phyloP scores from a whole-genome alignment of 2,888 invertebrate species.

The Monochamus alternatus region DNA sequence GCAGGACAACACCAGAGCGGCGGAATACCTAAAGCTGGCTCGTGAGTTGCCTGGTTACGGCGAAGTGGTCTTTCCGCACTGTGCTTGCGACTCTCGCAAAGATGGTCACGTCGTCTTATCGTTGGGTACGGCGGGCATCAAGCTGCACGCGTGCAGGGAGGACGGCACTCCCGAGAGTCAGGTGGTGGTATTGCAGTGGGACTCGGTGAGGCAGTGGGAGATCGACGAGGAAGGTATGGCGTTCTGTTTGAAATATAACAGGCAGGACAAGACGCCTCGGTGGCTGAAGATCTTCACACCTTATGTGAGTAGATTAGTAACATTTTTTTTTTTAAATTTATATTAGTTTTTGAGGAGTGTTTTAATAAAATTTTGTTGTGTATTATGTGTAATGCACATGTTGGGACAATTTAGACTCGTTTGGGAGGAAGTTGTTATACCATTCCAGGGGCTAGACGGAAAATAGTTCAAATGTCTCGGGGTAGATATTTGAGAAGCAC shows the following conservation, averaged over 20 bases:
- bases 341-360: too few species aligned
- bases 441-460: too few species aligned
- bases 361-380: too few species aligned
- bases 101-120: constrained; percentile 83
- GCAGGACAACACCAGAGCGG: constrained; percentile 90
- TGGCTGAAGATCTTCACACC: constrained; percentile 91
- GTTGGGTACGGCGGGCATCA: constrained; percentile 74
- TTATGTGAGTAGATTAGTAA: constrained; percentile 79
- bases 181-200: constrained; percentile 89
- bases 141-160: constrained; percentile 88
- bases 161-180: constrained; percentile 84
- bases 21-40: constrained; percentile 89
- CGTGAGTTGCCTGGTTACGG: constrained; percentile 94
- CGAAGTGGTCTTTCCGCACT: constrained; percentile 94
- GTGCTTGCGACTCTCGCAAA: constrained; percentile 91
- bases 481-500: too few species aligned
- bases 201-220: constrained; percentile 87
- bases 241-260: constrained; percentile 89
- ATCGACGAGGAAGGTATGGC: constrained; percentile 95
- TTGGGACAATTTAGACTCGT: too few species aligned
- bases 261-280: constrained; percentile 85
- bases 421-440: too few species aligned
- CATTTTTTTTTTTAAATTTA: too few species aligned
- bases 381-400: too few species aligned
- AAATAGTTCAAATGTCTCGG: too few species aligned